Evolutionary conservation across 2,888 invertebrate species (phyloP).

Genomic region (Cistogaster globosa): DNA sequence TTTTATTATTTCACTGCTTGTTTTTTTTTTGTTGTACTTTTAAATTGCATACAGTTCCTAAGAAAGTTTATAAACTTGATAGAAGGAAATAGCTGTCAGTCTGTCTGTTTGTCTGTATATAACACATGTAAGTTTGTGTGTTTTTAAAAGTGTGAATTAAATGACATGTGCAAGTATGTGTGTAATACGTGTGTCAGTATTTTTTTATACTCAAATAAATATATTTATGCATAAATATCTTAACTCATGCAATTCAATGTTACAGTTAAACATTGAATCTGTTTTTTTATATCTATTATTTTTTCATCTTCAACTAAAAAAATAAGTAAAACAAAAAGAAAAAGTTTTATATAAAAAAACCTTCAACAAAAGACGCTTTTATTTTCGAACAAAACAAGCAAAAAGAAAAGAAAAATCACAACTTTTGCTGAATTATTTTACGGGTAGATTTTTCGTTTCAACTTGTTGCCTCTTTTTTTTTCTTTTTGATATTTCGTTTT

Average conservation of each 20-base stretch:
- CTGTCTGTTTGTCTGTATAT: not conserved
- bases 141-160: not conserved
- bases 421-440: conserved; percentile 31
- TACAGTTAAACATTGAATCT: conserved; percentile 13
- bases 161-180: not conserved
- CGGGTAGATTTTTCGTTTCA: not conserved
- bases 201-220: conserved; percentile 1
- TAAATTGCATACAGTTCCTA: conserved; percentile 1
- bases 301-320: not conserved
- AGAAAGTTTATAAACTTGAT: conserved; percentile 22
- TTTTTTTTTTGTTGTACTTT: not conserved
- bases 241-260: conserved; percentile 47
- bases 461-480: conserved; percentile 6
- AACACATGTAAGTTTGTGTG: not conserved
- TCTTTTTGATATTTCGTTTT: not conserved
- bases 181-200: not conserved
- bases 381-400: not conserved
- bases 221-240: conserved; percentile 34
- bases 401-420: conserved; percentile 13
- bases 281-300: conserved; percentile 7
- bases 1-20: not conserved
- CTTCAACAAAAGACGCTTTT: conserved; percentile 1
- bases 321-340: conserved; percentile 6
- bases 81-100: not conserved
- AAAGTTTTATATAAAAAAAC: not conserved